Evolutionary conservation across 2,797 vertebrate genomes (phyloP), one percentile per base, ranked within the genome.

Genomic region (Sphenodon punctatus): DNA sequence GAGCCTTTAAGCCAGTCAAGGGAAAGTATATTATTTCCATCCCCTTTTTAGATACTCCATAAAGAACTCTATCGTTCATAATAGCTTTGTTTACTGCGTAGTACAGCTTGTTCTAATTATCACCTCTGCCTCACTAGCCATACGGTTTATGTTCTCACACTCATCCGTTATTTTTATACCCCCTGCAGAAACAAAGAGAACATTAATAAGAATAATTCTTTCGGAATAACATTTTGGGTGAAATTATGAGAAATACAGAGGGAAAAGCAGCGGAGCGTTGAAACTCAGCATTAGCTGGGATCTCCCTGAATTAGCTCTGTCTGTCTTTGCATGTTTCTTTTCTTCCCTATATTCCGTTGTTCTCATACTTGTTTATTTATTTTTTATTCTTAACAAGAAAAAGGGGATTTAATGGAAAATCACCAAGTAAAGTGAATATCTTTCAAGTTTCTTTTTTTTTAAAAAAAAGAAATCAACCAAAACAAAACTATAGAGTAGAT

Each of bases 21-120:
- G 84, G 73, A 92, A 95, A 93, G 92, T 93, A 86, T 93, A 88
- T 94, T 94, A 85, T 94, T 94, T 94, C 87, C 71, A 88, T 84
- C 76, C 82, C 75, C 77, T 78, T 94, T 94, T 92, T 93, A 95
- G 95, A 94, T 75, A 93, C 88, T 94, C 93, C 90, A 88, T 93
- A 92, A 95, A 95, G 93, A 94, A 94, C 80, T 88, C 87, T 75
- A 89, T 94, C 3, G 10, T 93, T 94, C 93, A 93, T 95, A 96
- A 96, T 95, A 95, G 95, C 92, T 95, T 95, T 96, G 95, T 96
- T 96, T 95, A 96, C 93, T 94, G 93, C 69, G 0, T 94, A 91
- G 92, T 95, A 93, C 94, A 94, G 91, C 92, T 91, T 96, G 94
- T 95, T 95, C 94, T 95, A 96, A 96, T 95, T 95, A 95, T 95